A percentile compares a stretch with the other conserved stretches of the same genome.
These are phyloP conservation scores for Himalopsyche japonica DNA, from an alignment of 2,888 invertebrate species.

Conservation along the genomic window DNA sequence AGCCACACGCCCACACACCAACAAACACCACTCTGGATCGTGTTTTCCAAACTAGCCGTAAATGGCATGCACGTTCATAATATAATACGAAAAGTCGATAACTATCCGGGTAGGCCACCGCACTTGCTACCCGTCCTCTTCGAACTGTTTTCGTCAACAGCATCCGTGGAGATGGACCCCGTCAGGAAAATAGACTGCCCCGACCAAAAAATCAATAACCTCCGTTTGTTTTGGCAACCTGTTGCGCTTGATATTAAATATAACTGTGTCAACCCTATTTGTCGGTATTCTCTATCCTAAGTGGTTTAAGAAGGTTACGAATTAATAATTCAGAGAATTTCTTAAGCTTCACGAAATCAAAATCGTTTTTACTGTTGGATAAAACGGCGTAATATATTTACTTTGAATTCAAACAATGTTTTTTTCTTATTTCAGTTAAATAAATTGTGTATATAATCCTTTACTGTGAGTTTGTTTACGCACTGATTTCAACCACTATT, in stretches of 20 bases:
- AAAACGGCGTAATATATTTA: no score
- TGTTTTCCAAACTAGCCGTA: neutral
- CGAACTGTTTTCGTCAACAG: neutral
- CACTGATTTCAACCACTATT: no score
- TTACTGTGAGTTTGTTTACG: no score
- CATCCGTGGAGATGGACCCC: neutral
- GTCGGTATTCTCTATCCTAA: no score
- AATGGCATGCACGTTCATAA: neutral
- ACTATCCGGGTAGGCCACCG: neutral
- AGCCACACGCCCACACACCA: conserved; percentile 13
- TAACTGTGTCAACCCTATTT: neutral
- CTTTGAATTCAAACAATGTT: no score
- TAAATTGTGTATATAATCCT: no score
- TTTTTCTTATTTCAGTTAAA: no score
- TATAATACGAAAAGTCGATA: neutral
- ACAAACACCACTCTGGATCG: neutral
- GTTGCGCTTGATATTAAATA: neutral
- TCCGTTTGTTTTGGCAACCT: neutral
- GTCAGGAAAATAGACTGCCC: neutral
- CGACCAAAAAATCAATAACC: neutral
- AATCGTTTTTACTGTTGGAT: no score
- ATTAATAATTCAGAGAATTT: no score
- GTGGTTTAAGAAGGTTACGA: no score
- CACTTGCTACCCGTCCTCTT: neutral
- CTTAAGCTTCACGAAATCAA: no score